Evolutionary conservation across 1,140 invertebrate genomes (phyloP).

Genomic region (Diabrotica virgifera): DNA sequence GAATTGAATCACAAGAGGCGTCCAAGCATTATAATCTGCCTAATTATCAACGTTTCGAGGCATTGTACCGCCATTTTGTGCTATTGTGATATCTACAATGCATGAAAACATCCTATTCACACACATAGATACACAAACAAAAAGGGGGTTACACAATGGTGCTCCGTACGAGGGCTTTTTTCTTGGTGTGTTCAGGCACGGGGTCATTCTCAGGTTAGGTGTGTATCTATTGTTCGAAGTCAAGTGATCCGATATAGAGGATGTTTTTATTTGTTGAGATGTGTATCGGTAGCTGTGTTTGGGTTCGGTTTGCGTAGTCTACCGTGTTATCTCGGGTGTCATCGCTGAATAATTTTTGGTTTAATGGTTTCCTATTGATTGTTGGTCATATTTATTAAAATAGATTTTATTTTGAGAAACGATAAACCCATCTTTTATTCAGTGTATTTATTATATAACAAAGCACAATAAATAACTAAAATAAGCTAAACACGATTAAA

Average conservation of each 20-base stretch:
- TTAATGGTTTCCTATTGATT: neutral
- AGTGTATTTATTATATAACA: no score
- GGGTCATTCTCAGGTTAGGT: constrained; percentile 8
- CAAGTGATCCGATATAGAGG: constrained; percentile 10
- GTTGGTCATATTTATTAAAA: no score
- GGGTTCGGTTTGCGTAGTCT: neutral
- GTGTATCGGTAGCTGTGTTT: constrained; percentile 5
- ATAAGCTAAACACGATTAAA: no score
- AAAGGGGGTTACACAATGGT: constrained; percentile 4
- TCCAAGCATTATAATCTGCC: constrained; percentile 11
- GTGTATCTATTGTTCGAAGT: constrained; percentile 9
- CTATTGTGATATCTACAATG: constrained; percentile 15
- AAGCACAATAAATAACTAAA: no score
- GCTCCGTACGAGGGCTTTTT: constrained; percentile 10
- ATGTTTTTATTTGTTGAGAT: constrained; percentile 3
- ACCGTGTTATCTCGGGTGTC: constrained; percentile 5
- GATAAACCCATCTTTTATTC: no score
- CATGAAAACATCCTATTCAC: constrained; percentile 11
- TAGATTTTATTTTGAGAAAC: no score
- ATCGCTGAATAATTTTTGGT: constrained; percentile 7
- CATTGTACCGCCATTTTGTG: constrained; percentile 13
- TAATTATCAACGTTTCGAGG: constrained; percentile 10
- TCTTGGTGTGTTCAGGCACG: constrained; percentile 9
- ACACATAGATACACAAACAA: neutral
- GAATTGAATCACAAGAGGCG: constrained; percentile 4